Conservation (phyloP, 2,888 invertebrate species). For the Nomada fabriciana region DNA sequence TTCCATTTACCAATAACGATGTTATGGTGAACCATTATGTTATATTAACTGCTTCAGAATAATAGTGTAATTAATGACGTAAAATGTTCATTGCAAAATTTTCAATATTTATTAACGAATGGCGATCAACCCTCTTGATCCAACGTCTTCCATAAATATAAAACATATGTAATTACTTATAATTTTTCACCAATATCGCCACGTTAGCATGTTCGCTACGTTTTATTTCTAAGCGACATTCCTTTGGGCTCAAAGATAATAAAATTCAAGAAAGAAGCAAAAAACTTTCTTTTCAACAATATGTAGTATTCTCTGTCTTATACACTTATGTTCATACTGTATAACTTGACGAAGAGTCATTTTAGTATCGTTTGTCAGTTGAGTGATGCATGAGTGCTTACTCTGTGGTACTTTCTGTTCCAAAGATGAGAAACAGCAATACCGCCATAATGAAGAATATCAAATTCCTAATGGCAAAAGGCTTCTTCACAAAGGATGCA, state of each 20-base stretch:
- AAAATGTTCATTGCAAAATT: not conserved
- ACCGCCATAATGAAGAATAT: slow-evolving; percentile 2
- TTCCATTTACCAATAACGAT: slow-evolving; percentile 65
- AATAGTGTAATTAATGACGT: slow-evolving; percentile 19
- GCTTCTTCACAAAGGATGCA: too few relatives aligned
- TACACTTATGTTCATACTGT: not conserved
- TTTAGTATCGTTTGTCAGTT: not conserved
- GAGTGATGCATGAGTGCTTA: slow-evolving; percentile 7
- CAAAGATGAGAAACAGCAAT: not conserved
- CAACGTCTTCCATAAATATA: too few relatives aligned
- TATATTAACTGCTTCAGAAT: slow-evolving; percentile 63
- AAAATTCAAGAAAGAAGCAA: too few relatives aligned
- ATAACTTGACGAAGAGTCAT: not conserved
- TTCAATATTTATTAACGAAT: too few relatives aligned
- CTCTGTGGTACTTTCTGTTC: not conserved
- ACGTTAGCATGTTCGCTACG: too few relatives aligned
- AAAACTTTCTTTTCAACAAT: too few relatives aligned
- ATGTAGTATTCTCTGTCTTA: not conserved
- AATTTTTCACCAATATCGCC: too few relatives aligned
- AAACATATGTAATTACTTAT: too few relatives aligned
- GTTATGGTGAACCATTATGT: slow-evolving; percentile 57
- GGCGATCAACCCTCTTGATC: too few relatives aligned
- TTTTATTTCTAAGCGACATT: too few relatives aligned
- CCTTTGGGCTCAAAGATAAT: too few relatives aligned
- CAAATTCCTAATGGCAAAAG: slow-evolving; percentile 9